phyloP scores from a whole-genome alignment of 2,797 vertebrate genomes.

The Ispidina lecontei region DNA sequence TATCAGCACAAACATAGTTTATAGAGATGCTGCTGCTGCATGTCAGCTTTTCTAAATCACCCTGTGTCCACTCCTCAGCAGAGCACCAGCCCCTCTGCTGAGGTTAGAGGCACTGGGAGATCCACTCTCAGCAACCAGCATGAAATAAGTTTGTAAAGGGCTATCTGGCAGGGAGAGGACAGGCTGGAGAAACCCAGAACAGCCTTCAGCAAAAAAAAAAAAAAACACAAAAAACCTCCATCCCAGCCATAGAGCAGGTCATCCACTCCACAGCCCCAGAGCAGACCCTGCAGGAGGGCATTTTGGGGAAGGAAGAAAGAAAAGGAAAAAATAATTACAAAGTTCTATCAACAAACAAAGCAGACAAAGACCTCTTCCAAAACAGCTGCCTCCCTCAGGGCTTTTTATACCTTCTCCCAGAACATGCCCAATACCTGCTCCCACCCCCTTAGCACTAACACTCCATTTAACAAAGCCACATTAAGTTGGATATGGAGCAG shows the following conservation, averaged over 20 bases:
- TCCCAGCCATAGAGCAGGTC: not conserved
- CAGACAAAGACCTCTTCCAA: accelerated
- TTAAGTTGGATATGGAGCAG: not conserved
- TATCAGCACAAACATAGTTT: conserved; percentile 67
- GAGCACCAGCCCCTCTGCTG: not conserved
- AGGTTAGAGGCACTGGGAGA: not conserved
- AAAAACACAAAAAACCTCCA: not conserved
- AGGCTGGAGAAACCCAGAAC: not conserved
- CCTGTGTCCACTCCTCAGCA: not conserved
- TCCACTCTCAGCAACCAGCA: not conserved
- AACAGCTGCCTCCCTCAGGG: accelerated
- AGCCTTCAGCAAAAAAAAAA: not conserved
- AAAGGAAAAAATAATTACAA: not conserved
- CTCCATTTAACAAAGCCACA: not conserved
- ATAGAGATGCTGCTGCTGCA: conserved; percentile 11
- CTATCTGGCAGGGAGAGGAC: not conserved
- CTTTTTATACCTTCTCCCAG: not conserved
- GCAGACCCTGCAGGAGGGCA: not conserved
- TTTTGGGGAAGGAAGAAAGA: not conserved
- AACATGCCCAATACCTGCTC: accelerated
- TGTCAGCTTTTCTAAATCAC: conserved; percentile 60
- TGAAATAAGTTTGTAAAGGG: not conserved
- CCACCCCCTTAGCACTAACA: not conserved
- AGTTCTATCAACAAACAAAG: accelerated
- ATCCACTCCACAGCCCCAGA: not conserved